phyloP scores from a whole-genome alignment of 2,888 invertebrate species.

The Pollenia labialis region DNA sequence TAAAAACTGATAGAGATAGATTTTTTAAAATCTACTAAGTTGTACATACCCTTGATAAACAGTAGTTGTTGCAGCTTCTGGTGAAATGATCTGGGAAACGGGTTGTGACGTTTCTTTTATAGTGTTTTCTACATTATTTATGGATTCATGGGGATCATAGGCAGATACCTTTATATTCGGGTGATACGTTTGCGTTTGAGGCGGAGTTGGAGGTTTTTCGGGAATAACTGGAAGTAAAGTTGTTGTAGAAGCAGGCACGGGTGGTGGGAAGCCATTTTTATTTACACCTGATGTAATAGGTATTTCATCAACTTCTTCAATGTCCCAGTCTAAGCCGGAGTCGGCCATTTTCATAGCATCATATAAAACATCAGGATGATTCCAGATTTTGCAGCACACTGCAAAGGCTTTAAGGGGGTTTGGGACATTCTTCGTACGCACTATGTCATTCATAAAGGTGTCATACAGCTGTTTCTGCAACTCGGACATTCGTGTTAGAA shows the following conservation, averaged over 20 bases:
- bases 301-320: constrained; percentile 88
- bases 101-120: constrained; percentile 13
- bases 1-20: too few species aligned
- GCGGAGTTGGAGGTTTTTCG: not conserved
- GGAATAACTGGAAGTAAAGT: not conserved
- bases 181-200: constrained; percentile 20
- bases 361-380: constrained; percentile 96
- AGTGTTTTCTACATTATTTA: constrained; percentile 29
- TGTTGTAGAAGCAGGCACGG: constrained; percentile 12
- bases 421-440: constrained; percentile 92
- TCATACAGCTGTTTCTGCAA: constrained; percentile 96
- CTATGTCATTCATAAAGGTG: constrained; percentile 96
- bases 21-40: not conserved
- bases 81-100: not conserved
- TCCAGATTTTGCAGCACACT: constrained; percentile 99
- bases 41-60: constrained; percentile 60
- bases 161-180: not conserved
- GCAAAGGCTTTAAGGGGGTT: constrained; percentile 99
- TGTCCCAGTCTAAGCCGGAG: constrained; percentile 90
- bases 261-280: constrained; percentile 64
- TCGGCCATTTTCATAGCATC: constrained; percentile 93
- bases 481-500: constrained; percentile 94
- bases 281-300: constrained; percentile 41
- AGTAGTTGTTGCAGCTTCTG: constrained; percentile 40
- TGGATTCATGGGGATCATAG: not conserved